phyloP scores from a whole-genome alignment of 2,888 invertebrate genomes.

The Hemithea aestivaria region DNA sequence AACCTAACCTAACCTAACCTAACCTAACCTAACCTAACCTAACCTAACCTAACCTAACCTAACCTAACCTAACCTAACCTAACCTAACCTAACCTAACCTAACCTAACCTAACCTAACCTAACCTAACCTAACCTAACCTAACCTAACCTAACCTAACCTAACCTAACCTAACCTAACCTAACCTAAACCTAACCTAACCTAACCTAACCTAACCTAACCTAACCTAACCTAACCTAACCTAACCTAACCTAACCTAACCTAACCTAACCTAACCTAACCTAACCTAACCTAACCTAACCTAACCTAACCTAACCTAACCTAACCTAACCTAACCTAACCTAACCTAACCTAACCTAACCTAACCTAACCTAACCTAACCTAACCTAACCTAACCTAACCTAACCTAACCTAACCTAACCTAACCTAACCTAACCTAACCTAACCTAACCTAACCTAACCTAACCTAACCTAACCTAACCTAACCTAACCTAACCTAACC shows the following conservation, averaged over 20 bases:
- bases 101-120: too few relatives aligned
- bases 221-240: constrained; percentile 27
- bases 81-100: too few relatives aligned
- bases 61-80: constrained; percentile 10
- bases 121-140: constrained; percentile 5
- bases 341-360: constrained; percentile 32
- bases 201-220: constrained; percentile 19
- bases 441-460: constrained; percentile 32
- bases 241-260: constrained; percentile 26
- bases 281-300: constrained; percentile 28
- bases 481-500: constrained; percentile 27
- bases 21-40: constrained; percentile 18
- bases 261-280: constrained; percentile 26
- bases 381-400: constrained; percentile 32
- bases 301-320: constrained; percentile 33
- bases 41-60: constrained; percentile 12
- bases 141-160: constrained; percentile 16
- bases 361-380: constrained; percentile 31
- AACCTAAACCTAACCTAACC: constrained; percentile 14
- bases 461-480: constrained; percentile 31
- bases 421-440: too few relatives aligned
- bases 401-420: too few relatives aligned
- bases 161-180: constrained; percentile 9
- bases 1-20: neutral
- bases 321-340: constrained; percentile 31